These are phyloP conservation scores for Pandemis cinnamomeana DNA, from an alignment of 2,888 invertebrate genomes.

Conservation along the genomic window DNA sequence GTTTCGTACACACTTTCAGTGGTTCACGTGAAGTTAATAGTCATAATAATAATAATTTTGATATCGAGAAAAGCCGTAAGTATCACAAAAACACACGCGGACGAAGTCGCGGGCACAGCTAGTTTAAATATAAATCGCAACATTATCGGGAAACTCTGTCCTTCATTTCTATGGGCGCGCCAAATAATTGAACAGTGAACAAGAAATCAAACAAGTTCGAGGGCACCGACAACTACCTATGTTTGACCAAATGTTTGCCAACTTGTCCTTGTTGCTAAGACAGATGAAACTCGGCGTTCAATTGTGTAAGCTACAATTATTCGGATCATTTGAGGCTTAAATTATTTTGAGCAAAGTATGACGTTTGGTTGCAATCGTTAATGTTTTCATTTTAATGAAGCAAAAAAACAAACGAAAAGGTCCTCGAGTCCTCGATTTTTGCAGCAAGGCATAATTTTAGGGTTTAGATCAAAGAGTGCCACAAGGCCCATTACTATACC, in stretches of 20 bases:
- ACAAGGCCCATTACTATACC: too few relatives aligned
- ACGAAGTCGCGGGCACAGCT: too few relatives aligned
- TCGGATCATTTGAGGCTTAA: constrained; percentile 15
- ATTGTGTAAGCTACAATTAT: constrained; percentile 19
- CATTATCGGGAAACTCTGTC: constrained; percentile 17
- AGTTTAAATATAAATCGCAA: neutral
- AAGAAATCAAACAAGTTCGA: constrained; percentile 26
- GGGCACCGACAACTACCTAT: constrained; percentile 14
- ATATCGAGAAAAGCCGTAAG: too few relatives aligned
- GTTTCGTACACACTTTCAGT: too few relatives aligned
- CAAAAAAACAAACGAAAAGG: neutral
- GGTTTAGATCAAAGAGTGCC: too few relatives aligned
- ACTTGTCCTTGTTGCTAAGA: constrained; percentile 27
- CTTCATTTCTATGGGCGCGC: constrained; percentile 1
- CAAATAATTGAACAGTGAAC: constrained; percentile 26
- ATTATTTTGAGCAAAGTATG: constrained; percentile 9
- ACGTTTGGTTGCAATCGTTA: neutral
- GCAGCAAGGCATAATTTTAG: neutral
- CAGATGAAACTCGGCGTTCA: constrained; percentile 21
- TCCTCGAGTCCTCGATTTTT: too few relatives aligned
- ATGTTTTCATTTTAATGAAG: neutral
- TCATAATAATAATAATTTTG: too few relatives aligned
- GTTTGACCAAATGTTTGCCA: constrained; percentile 25
- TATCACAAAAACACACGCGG: too few relatives aligned
- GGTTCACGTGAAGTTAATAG: too few relatives aligned